These are phyloP conservation scores for Tetraneura akinire DNA, from an alignment of 1,140 invertebrate genomes.

Conservation along the genomic window DNA sequence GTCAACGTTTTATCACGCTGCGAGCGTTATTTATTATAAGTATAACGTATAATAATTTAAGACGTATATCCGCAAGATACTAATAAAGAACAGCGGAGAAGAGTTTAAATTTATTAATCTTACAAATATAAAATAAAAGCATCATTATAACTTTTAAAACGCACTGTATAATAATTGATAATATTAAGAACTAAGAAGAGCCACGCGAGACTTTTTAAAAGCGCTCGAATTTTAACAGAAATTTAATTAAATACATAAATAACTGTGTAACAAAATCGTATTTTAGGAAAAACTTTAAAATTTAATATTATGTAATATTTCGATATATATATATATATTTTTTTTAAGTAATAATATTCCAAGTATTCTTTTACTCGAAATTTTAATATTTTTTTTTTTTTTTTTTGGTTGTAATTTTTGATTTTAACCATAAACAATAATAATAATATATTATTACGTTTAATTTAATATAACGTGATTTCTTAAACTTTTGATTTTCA, in stretches of 20 bases:
- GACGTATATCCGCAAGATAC: not conserved
- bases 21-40: too few relatives aligned
- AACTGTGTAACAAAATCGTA: not conserved
- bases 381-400: too few relatives aligned
- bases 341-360: not conserved
- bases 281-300: not conserved
- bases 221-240: not conserved
- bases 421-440: too few relatives aligned
- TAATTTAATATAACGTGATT: too few relatives aligned
- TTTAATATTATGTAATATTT: too few relatives aligned
- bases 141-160: not conserved
- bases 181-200: not conserved
- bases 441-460: too few relatives aligned
- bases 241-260: not conserved
- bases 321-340: too few relatives aligned
- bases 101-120: not conserved
- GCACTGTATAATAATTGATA: not conserved
- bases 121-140: not conserved
- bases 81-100: not conserved
- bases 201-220: not conserved
- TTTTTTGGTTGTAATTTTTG: too few relatives aligned
- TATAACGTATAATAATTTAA: not conserved
- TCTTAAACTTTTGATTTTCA: too few relatives aligned
- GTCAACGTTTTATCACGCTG: too few relatives aligned
- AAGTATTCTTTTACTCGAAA: not conserved